Base-by-base conservation (phyloP, 2,797 vertebrate species). In the Girardinus metallicus region DNA sequence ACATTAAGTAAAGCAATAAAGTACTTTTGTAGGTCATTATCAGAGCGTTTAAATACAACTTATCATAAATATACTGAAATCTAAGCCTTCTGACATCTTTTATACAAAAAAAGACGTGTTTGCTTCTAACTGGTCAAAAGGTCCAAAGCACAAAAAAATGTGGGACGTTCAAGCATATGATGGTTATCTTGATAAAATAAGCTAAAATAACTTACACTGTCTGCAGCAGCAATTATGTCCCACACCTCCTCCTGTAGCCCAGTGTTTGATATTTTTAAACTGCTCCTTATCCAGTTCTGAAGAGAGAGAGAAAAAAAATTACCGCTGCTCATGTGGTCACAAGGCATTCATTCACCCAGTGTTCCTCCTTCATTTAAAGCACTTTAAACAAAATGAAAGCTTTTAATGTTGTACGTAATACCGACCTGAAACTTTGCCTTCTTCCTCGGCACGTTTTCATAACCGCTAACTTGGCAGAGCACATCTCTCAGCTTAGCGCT, bases 261-360 rank as follows among this genome's bases (percentile, higher is more conserved):
- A 1, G 90, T 81, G 80, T 94, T 96, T 5, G 86, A 26, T 87
- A 99, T 96, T 89, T 91, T 98, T 73, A 99, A 92, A 88, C 98
- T 98, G 94, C 98, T 99, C 90, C 91, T 96, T 96, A 99, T 99
- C 99, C 99, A 99, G 82, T 99, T 99, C 99, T 99, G 80, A 55
- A 21, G 12, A 46, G 70, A 47, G 12, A 23, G 60, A n/a, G 0
- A 68, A 4, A 53, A 26, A 62, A 26, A 7, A 46, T 57, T 31
- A 51, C 15, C 7, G 29, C 66, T 66, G 26, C 29, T 16, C 64
- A 36, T 5, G 3, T 57, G 62, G 1, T 29, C 3, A 51, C n/a
- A 78, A 60, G 46, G 1, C 29, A 18, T 23, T 2, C 31, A 23
- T 26, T 66, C 66, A 43, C 5, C 11, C 21, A 26, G 23, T 3